Conservation (phyloP, 2,113 vertebrate genomes). For the Galeopterus variegatus region DNA sequence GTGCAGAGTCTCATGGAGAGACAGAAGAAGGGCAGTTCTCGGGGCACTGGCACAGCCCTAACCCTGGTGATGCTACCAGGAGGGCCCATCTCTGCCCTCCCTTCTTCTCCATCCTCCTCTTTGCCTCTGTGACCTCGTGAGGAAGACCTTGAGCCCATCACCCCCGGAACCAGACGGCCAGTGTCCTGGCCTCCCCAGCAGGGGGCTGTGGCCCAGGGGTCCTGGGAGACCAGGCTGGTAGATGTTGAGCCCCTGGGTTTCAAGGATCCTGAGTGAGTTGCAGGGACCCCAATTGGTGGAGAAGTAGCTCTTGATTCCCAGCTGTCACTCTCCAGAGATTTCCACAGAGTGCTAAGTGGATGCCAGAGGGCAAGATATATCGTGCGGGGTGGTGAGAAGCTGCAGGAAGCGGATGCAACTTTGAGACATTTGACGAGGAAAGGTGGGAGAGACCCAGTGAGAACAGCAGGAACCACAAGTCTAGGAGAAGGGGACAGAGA, state of each 20-base stretch:
- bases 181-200: not conserved
- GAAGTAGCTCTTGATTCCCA: not conserved
- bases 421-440: not conserved
- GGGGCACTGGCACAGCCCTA: not conserved
- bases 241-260: not conserved
- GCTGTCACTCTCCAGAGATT: not conserved
- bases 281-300: not conserved
- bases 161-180: not conserved
- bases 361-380: rapidly evolving
- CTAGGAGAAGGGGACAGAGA: not conserved
- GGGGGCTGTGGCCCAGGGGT: not conserved
- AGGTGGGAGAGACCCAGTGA: not conserved
- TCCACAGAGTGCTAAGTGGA: not conserved
- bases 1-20: not conserved
- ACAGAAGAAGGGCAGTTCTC: not conserved
- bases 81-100: too few relatives aligned
- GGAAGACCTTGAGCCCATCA: too few relatives aligned
- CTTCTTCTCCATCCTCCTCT: not conserved
- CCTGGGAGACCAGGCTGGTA: not conserved
- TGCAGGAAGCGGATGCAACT: not conserved
- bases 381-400: rapidly evolving
- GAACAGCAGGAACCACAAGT: not conserved
- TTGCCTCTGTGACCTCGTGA: rapidly evolving
- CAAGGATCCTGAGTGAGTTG: rapidly evolving
- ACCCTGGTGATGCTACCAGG: too few relatives aligned